Percentiles rank a stretch among this genome's conserved stretches.
phyloP scores from a whole-genome alignment of 2,888 invertebrate genomes.

The Subacronicta megacephala region DNA sequence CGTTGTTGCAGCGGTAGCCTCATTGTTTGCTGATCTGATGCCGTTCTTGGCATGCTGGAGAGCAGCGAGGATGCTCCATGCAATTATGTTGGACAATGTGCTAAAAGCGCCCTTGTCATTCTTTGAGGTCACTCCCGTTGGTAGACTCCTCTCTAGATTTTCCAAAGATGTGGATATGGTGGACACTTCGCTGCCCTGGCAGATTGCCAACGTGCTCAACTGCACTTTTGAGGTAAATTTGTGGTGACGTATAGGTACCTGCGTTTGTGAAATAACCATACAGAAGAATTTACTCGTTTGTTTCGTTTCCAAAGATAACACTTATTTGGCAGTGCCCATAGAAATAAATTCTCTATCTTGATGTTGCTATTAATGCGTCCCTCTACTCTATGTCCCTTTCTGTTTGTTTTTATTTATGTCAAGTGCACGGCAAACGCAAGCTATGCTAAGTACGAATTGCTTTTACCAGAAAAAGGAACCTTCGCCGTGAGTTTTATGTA shows the following conservation, averaged over 20 bases:
- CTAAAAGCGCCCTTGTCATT: conserved; percentile 92
- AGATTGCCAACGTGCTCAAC: conserved; percentile 91
- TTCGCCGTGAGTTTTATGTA: no score
- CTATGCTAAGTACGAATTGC: no score
- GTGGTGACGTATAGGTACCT: neutral
- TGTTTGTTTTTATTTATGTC: no score
- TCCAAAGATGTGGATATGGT: conserved; percentile 93
- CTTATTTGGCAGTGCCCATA: no score
- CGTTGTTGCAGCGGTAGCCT: conserved; percentile 91
- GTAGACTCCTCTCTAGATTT: conserved; percentile 93
- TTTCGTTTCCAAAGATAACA: no score
- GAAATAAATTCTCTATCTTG: no score
- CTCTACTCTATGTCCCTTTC: no score
- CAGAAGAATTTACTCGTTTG: no score
- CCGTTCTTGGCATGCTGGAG: conserved; percentile 92
- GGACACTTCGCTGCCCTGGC: conserved; percentile 91
- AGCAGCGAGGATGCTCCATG: conserved; percentile 91
- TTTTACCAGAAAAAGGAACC: no score
- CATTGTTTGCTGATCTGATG: conserved; percentile 91
- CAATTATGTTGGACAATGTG: conserved; percentile 89
- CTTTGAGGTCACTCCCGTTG: conserved; percentile 94
- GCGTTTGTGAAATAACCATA: neutral
- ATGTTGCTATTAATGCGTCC: no score
- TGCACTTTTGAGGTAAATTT: conserved; percentile 92
- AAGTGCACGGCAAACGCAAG: no score